A percentile compares a stretch with the other conserved stretches of the same genome.
phyloP scores from a whole-genome alignment of 2,888 invertebrate species.

The Druceiella hillmani region DNA sequence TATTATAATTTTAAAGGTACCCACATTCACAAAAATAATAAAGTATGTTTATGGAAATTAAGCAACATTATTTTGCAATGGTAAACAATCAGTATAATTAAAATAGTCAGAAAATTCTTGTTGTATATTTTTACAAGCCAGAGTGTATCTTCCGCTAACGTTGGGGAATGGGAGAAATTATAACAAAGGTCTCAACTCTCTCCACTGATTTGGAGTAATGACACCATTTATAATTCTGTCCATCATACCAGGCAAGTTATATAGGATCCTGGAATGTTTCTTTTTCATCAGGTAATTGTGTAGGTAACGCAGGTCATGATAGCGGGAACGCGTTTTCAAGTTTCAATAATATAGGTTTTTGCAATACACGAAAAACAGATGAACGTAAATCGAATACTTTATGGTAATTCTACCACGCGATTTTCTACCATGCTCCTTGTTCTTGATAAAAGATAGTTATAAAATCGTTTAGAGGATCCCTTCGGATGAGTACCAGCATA shows the following conservation, averaged over 20 bases:
- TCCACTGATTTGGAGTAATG: slow-evolving; percentile 21
- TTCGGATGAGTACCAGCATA: no score
- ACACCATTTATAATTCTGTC: slow-evolving; percentile 20
- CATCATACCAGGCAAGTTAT: slow-evolving; percentile 19
- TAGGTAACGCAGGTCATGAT: no score
- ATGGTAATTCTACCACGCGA: no score
- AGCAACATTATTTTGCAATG: slow-evolving; percentile 19
- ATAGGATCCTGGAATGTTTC: no score
- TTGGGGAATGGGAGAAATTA: slow-evolving; percentile 20
- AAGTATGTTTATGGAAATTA: not conserved
- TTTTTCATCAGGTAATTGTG: no score
- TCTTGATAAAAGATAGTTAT: no score
- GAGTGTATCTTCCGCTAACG: slow-evolving; percentile 18
- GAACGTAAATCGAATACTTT: no score
- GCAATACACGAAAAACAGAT: no score
- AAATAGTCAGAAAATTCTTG: slow-evolving; percentile 20
- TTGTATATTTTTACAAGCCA: slow-evolving; percentile 12
- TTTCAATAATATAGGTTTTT: no score
- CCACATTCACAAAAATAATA: not conserved
- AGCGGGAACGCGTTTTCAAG: no score
- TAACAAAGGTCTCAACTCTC: slow-evolving; percentile 19
- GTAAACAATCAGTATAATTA: slow-evolving; percentile 18
- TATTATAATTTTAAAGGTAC: not conserved
- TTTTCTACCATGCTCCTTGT: no score
- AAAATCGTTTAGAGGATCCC: no score